Evolutionary conservation across 2,888 invertebrate species (phyloP).

Genomic region (Osmoderma eremita): DNA sequence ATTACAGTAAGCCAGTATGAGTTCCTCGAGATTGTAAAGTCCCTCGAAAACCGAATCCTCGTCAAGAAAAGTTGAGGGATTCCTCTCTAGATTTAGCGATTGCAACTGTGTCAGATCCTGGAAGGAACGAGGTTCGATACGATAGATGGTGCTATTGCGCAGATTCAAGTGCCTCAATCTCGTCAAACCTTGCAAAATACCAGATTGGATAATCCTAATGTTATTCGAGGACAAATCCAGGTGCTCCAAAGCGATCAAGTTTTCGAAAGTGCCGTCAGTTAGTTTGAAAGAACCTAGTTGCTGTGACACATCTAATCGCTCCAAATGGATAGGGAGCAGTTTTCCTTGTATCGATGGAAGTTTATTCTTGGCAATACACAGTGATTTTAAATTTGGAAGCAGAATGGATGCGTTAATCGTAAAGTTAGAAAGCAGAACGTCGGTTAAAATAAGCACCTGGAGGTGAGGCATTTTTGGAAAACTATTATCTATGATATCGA

Average conservation of each 20-base stretch:
- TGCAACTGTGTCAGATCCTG: constrained; percentile 62
- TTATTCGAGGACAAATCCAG: constrained; percentile 68
- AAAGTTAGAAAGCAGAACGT: constrained; percentile 65
- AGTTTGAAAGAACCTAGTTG: constrained; percentile 68
- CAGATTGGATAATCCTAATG: constrained; percentile 65
- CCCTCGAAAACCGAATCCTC: constrained; percentile 63
- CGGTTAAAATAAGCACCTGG: constrained; percentile 67
- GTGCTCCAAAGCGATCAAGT: constrained; percentile 64
- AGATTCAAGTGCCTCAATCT: constrained; percentile 66
- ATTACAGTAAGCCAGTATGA: constrained; percentile 66
- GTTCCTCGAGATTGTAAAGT: constrained; percentile 64
- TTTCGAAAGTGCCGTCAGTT: constrained; percentile 64
- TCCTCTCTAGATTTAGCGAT: constrained; percentile 68
- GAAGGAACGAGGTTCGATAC: constrained; percentile 66
- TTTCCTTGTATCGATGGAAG: constrained; percentile 64
- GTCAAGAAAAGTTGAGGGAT: constrained; percentile 55
- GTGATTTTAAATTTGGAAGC: constrained; percentile 66
- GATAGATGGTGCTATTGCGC: constrained; percentile 67
- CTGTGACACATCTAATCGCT: constrained; percentile 66
- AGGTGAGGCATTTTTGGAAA: constrained; percentile 70
- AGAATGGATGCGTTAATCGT: constrained; percentile 65
- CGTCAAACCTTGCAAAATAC: constrained; percentile 66
- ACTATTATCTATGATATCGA: constrained; percentile 66
- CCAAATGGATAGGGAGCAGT: constrained; percentile 51
- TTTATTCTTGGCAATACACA: constrained; percentile 67